Evolutionary conservation across 1,140 invertebrate genomes (phyloP), one percentile per base, ranked within the genome.

Genomic region (Diabrotica virgifera): DNA sequence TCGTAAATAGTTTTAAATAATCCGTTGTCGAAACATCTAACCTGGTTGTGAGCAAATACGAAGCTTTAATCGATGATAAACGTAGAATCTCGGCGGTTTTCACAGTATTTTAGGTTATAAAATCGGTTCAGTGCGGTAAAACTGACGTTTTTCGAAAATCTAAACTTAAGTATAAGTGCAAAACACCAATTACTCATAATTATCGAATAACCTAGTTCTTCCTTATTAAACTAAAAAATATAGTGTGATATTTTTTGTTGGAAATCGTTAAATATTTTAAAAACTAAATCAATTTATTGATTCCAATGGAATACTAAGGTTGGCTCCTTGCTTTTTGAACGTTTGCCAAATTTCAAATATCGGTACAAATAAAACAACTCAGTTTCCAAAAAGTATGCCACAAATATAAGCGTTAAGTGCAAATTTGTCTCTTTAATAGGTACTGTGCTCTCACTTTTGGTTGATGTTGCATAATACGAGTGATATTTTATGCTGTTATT

Each of bases 51-150:
- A 52, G 35, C 35, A 53, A 35, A 52, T 37, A 37, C 51, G 61
- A 53, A 24, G n/a, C 58, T 9, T 59, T 59, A 46, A 46, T 46
- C 40, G 40, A 46, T 46, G 40, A 37, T 38, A 14, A 14, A 13
- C 24, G 11, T 51, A 11, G 52, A n/a, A 60, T 35, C n/a, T 36
- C n/a, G 5, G 36, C 24, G 6, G 38, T 59, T n/a, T 59, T 60
- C 13, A 35, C n/a, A 59, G n/a, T n/a, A 50, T 60, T 60, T 51
- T 40, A 60, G 59, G 59, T 60, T 60, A 60, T 60, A 60, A 46
- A 10, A 8, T 46, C 40, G 40, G 40, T 8, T 24, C 8, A 57
- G 36, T 36, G 35, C 55, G 24, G 24, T 57, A 36, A 57, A 36
- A 46, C 40, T 3, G 40, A 10, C 40, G 37, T 38, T 46, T 40